Evolutionary conservation across 2,113 vertebrate species (phyloP), one percentile per base, ranked within the genome.

Genomic region (Psilopogon haemacephalus): DNA sequence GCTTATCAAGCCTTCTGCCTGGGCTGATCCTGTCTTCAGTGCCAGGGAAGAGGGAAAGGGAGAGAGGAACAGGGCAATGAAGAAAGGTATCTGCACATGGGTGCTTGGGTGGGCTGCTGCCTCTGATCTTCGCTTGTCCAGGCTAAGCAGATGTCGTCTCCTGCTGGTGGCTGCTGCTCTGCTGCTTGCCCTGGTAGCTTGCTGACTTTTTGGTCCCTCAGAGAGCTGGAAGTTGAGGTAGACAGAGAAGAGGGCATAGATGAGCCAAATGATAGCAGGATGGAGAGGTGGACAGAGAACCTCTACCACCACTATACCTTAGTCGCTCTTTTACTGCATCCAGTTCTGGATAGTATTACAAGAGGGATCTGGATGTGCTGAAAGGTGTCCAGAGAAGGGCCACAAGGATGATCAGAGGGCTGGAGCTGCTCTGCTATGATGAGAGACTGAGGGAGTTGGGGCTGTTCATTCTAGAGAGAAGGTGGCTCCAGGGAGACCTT

Each of bases 271-370:
- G 1, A 60, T 30, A 89, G 23, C 2, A 0, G 46, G 35, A 52
- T 5, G 8, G 28, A 64, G 6, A 2, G 28, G 12, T 10, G 50
- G 55, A 10, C 27, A 6, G 5, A 48, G 33, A 30, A 37, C 20
- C 9, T 32, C 24, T 2, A 0, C 2, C 3, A 0, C 19, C 40
- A 35, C 30, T 17, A 18, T 15, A 14, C 33, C 38, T 62, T 1
- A 0, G 30, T 50, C 16, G 19, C 23, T 35, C 48, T n/a, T 37
- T 70, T 54, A 56, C 56, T 3, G 1, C 35, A 15, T 32, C 56
- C 38, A 60, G 42, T 44, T 44, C 42, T 44, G 42, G 42, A 44
- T 15, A 16, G 42, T 42, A n/a, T n/a, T n/a, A 42, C 42, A 42
- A 42, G 42, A 42, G 42, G 42, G 42, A 42, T 12, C 14, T 42